These are phyloP conservation scores for Chrysopilus asiliformis DNA, from an alignment of 2,888 invertebrate species.

Conservation along the genomic window DNA sequence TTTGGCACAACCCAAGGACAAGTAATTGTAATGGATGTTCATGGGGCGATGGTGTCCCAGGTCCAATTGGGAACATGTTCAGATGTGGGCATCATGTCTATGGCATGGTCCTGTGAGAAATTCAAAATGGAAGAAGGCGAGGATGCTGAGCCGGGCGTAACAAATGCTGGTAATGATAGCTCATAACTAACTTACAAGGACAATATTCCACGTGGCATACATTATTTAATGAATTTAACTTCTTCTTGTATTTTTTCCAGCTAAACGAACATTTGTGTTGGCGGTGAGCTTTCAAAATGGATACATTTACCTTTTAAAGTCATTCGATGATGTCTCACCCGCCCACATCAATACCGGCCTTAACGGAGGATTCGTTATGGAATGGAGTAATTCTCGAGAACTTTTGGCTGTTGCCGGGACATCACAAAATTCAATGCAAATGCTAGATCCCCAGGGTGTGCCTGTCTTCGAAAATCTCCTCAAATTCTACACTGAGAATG, in stretches of 20 bases:
- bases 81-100: constrained; percentile 74
- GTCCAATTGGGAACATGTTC: constrained; percentile 75
- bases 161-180: constrained; percentile 36
- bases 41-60: constrained; percentile 90
- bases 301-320: constrained; percentile 75
- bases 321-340: constrained; percentile 89
- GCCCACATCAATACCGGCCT: constrained; percentile 72
- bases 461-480: constrained; percentile 64
- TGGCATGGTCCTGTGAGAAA: constrained; percentile 96
- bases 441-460: constrained; percentile 29
- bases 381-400: constrained; percentile 94
- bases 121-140: constrained; percentile 95
- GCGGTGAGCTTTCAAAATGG: constrained; percentile 84
- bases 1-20: constrained; percentile 92
- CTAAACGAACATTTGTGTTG: constrained; percentile 58
- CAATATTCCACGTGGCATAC: no score
- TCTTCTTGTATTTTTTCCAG: no score
- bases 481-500: constrained; percentile 83
- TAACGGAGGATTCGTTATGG: constrained; percentile 71
- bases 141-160: constrained; percentile 48
- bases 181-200: no score
- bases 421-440: constrained; percentile 29
- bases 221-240: no score
- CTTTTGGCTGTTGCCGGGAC: constrained; percentile 83
- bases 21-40: constrained; percentile 93